Evolutionary conservation across 2,113 vertebrate genomes (phyloP).

Genomic region (Australoheros scitulus): DNA sequence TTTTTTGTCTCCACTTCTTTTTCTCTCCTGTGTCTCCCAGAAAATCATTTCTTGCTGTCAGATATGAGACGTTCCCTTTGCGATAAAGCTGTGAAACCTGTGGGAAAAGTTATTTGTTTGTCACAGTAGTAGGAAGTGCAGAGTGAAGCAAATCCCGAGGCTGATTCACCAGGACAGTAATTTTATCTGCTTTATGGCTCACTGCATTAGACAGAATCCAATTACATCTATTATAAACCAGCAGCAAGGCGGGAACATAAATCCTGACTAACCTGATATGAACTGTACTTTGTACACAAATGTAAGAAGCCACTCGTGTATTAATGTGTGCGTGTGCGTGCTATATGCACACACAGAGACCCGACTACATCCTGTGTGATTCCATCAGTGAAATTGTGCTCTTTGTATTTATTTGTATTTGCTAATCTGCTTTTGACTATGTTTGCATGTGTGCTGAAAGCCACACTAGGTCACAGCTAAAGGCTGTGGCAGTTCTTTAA

Average conservation of each 20-base stretch:
- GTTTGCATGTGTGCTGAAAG: not conserved
- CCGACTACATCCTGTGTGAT: not conserved
- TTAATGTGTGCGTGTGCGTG: not conserved
- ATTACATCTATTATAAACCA: slow-evolving; percentile 28
- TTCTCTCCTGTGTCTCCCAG: too few relatives aligned
- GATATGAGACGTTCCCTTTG: not conserved
- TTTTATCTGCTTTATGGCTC: slow-evolving; percentile 25
- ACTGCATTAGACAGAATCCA: slow-evolving; percentile 21
- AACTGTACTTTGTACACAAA: not conserved
- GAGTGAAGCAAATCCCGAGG: not conserved
- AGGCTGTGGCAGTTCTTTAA: not conserved
- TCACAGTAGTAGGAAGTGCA: not conserved
- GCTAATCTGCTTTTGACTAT: not conserved
- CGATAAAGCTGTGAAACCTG: not conserved
- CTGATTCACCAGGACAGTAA: slow-evolving; percentile 14
- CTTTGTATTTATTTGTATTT: not conserved
- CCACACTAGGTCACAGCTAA: not conserved
- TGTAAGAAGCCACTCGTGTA: not conserved
- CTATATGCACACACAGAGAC: not conserved
- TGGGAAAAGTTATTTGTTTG: not conserved
- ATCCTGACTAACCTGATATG: slow-evolving; percentile 16
- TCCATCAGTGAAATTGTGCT: not conserved
- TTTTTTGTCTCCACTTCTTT: not conserved
- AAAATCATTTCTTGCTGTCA: not conserved
- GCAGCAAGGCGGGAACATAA: not conserved